Evolutionary conservation across 1,140 invertebrate genomes (phyloP), one percentile per base, ranked within the genome.

Genomic region (Globodera ellingtonae): DNA sequence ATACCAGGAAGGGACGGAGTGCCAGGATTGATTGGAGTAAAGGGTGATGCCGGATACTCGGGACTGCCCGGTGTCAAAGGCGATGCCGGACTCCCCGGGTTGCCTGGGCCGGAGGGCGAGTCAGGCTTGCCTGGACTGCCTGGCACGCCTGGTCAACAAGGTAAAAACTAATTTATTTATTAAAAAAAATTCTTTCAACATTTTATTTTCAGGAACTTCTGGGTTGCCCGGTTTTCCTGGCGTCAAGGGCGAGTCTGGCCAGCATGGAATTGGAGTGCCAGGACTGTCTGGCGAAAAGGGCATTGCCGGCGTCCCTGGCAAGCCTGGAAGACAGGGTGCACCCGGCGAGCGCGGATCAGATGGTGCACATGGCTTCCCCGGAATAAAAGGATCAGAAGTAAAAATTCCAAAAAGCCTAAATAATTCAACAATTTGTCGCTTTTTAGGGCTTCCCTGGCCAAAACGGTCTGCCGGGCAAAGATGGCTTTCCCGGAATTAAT

Each of bases 21-120:
- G 80, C 84, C 83, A 59, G 89, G 89, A 75, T 70, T 93, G 76
- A 93, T 93, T 48, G 94, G 94, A 15, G 91, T 92, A 24, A 93
- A 93, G 7, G 94, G 88, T 35, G 74, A 83, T 6, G 76, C 89
- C 89, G 48, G 93, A 90, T 48, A 79, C 84, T 9, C 84, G 35
- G 86, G 86, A 52, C 62, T 82, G 15, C 84, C 84, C 52, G 88
- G 88, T 71, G 71, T 84, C 24, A 79, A 80, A 24, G 89, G 88
- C 4, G 69, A 81, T 24, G 75, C 87, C 69, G 89, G 89, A 48
- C 66, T 83, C 9, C 78, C 79, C 59, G 85, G 86, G 5, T 21
- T 62, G n/a, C 21, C 76, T 62, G 84, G 84, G 13, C 7, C 82
- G 6, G 50, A 72, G 47, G 85, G 85, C 15, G 52, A 70, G 47